A percentile compares a stretch with the other conserved stretches of the same genome.
phyloP scores from a whole-genome alignment of 1,140 invertebrate species.

The Drosophila nikananu region DNA sequence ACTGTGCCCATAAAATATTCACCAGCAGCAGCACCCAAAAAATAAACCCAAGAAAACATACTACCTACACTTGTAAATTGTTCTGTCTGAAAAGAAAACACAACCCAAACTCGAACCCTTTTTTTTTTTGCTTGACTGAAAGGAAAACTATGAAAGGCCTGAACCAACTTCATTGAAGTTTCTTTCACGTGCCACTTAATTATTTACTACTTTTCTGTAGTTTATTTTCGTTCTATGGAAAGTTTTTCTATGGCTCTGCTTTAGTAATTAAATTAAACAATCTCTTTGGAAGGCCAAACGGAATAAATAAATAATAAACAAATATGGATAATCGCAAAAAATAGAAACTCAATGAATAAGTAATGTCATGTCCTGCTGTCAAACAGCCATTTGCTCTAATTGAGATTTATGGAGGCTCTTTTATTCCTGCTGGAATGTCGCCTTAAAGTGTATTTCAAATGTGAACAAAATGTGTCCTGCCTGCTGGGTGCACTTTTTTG shows the following conservation, averaged over 20 bases:
- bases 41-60: constrained; percentile 23
- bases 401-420: constrained; percentile 56
- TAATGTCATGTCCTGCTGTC: constrained; percentile 52
- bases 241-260: not conserved
- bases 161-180: not conserved
- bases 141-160: constrained; percentile 2
- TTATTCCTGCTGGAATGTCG: constrained; percentile 4
- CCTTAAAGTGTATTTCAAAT: constrained; percentile 13
- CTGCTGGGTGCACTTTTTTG: not conserved
- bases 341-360: constrained; percentile 13
- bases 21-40: constrained; percentile 36
- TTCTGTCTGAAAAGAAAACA: not conserved
- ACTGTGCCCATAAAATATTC: constrained; percentile 62
- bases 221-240: not conserved
- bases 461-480: constrained; percentile 1
- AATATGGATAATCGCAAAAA: not conserved
- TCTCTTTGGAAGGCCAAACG: not conserved
- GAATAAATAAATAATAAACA: not conserved
- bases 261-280: constrained; percentile 12
- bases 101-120: constrained; percentile 12
- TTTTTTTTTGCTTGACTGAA: not conserved
- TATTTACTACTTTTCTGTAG: constrained; percentile 5
- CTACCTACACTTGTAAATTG: constrained; percentile 32
- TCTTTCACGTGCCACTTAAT: constrained; percentile 1
- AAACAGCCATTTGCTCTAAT: constrained; percentile 54